These are phyloP conservation scores for Mactromeris polynyma DNA, from an alignment of 2,888 invertebrate genomes.

Conservation along the genomic window DNA sequence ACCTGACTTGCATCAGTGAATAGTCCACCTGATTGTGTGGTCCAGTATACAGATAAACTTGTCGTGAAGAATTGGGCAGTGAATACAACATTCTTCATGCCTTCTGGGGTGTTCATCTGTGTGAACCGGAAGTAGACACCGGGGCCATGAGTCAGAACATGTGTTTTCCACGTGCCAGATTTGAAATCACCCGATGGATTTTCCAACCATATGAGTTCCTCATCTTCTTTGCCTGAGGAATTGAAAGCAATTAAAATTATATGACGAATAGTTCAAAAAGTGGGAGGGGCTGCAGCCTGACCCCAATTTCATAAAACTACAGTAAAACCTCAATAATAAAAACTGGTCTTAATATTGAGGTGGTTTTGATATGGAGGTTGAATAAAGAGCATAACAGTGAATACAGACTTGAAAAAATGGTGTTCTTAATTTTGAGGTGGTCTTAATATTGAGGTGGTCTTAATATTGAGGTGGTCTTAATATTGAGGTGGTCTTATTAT, in stretches of 20 bases:
- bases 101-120: slow-evolving; percentile 68
- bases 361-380: no score
- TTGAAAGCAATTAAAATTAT: neutral
- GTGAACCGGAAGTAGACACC: slow-evolving; percentile 73
- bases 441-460: no score
- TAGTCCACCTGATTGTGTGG: slow-evolving; percentile 63
- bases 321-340: no score
- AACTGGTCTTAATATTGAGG: no score
- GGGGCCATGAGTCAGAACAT: slow-evolving; percentile 74
- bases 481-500: no score
- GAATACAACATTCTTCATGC: slow-evolving; percentile 72
- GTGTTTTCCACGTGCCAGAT: slow-evolving; percentile 71
- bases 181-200: slow-evolving; percentile 70
- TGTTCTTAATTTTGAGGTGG: no score
- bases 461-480: no score
- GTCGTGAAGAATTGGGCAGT: slow-evolving; percentile 79
- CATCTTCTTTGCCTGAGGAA: slow-evolving; percentile 64
- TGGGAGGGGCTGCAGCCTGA: no score
- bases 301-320: no score
- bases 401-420: no score
- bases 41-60: slow-evolving; percentile 79
- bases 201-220: slow-evolving; percentile 79
- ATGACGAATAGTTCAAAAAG: no score
- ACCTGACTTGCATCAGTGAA: slow-evolving; percentile 74
- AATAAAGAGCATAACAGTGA: no score